Evolutionary conservation across 2,888 invertebrate genomes (phyloP).

Genomic region (Lingula anatina): DNA sequence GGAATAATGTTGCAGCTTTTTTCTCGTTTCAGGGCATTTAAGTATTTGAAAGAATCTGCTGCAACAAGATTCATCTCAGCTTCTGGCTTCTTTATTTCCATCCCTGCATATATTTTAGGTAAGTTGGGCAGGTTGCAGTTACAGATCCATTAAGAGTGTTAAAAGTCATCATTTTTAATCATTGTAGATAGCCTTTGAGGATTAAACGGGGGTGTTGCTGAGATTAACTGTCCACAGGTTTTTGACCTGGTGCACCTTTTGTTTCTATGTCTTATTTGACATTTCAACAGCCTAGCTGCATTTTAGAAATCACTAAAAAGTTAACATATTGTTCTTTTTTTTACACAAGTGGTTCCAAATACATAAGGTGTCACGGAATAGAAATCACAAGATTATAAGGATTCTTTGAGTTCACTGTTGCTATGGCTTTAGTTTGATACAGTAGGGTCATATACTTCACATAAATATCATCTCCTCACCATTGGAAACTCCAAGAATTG

Average conservation of each 20-base stretch:
- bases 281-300: not conserved
- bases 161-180: not conserved
- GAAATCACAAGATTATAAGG: too few species aligned
- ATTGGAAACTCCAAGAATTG: too few species aligned
- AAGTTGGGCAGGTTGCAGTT: too few species aligned
- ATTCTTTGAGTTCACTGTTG: too few species aligned
- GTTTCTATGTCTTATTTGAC: not conserved
- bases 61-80: constrained; percentile 85
- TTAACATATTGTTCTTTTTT: constrained; percentile 7
- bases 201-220: not conserved
- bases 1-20: too few species aligned
- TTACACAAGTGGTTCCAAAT: not conserved
- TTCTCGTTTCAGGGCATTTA: constrained; percentile 77
- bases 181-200: not conserved
- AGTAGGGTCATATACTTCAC: too few species aligned
- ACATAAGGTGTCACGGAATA: not conserved
- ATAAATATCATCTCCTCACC: too few species aligned
- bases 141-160: too few species aligned
- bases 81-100: constrained; percentile 89
- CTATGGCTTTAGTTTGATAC: too few species aligned
- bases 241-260: not conserved
- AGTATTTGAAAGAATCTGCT: constrained; percentile 87
- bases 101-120: constrained; percentile 91
- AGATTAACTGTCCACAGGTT: not conserved
- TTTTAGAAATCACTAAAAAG: not conserved